Evolutionary conservation across 1,140 invertebrate species (phyloP).

Genomic region (Periplaneta americana): DNA sequence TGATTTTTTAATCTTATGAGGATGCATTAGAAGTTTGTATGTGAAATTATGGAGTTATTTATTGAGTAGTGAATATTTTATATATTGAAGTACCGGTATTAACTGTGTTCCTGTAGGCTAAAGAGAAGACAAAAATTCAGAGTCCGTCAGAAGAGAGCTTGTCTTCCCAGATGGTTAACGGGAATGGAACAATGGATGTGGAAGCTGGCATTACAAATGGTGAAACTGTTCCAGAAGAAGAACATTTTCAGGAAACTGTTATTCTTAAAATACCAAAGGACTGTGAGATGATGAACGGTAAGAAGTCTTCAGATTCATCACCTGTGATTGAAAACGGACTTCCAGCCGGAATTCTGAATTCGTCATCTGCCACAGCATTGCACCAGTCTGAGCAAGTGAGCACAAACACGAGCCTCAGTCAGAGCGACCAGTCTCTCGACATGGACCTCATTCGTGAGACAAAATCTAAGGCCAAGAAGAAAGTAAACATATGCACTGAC

Average conservation of each 20-base stretch:
- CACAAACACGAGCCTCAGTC: conserved; percentile 14
- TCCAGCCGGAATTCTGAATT: background rate
- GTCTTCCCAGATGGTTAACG: background rate
- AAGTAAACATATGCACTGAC: conserved; percentile 21
- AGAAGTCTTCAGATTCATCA: background rate
- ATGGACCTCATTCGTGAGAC: conserved; percentile 16
- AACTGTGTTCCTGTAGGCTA: too few species aligned
- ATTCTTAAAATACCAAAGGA: background rate
- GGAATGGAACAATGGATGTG: background rate
- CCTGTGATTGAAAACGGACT: conserved; percentile 8
- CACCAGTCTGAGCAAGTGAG: background rate
- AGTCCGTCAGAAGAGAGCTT: background rate
- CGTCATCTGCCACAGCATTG: background rate
- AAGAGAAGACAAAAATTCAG: background rate
- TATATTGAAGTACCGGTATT: too few species aligned
- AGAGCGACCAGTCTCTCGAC: conserved; percentile 16
- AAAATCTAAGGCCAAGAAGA: conserved; percentile 19
- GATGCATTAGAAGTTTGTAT: too few species aligned
- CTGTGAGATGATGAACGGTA: background rate
- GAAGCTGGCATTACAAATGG: background rate
- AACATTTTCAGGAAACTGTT: background rate
- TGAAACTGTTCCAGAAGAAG: background rate
- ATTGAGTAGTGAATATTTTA: too few species aligned
- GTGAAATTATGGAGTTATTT: too few species aligned
- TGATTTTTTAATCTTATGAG: too few species aligned